phyloP scores from a whole-genome alignment of 2,888 invertebrate genomes.

The Brassicogethes aeneus region DNA sequence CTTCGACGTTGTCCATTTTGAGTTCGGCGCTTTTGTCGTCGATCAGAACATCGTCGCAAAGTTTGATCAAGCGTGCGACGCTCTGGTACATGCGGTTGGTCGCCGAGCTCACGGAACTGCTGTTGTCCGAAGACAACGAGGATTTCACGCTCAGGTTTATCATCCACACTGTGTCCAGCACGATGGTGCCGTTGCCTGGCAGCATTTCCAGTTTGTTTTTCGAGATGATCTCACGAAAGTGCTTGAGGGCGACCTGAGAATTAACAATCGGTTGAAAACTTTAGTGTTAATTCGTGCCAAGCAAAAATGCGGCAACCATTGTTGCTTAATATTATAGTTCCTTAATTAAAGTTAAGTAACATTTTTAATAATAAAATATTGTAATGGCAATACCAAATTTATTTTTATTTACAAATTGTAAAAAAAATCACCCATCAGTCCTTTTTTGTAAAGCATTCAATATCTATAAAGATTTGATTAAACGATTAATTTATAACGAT shows the following conservation, averaged over 20 bases:
- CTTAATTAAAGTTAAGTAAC: too few species aligned
- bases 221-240: slow-evolving; percentile 86
- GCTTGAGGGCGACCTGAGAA: slow-evolving; percentile 72
- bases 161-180: slow-evolving; percentile 84
- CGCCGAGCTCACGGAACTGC: slow-evolving; percentile 56
- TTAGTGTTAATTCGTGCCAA: too few species aligned
- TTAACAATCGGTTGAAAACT: too few species aligned
- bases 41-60: slow-evolving; percentile 82
- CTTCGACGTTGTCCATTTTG: slow-evolving; percentile 54
- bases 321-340: too few species aligned
- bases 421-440: too few species aligned
- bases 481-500: too few species aligned
- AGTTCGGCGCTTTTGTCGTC: slow-evolving; percentile 61
- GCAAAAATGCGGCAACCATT: too few species aligned
- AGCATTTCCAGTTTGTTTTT: slow-evolving; percentile 89
- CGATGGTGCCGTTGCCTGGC: slow-evolving; percentile 88
- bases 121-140: slow-evolving; percentile 37
- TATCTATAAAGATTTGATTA: too few species aligned
- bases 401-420: too few species aligned
- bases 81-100: slow-evolving; percentile 82
- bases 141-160: slow-evolving; percentile 55
- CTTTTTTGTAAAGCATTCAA: too few species aligned
- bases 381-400: too few species aligned
- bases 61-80: slow-evolving; percentile 75
- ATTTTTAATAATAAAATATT: too few species aligned